Conservation (phyloP, 2,113 vertebrate species). For the Cranoglanis bouderius region DNA sequence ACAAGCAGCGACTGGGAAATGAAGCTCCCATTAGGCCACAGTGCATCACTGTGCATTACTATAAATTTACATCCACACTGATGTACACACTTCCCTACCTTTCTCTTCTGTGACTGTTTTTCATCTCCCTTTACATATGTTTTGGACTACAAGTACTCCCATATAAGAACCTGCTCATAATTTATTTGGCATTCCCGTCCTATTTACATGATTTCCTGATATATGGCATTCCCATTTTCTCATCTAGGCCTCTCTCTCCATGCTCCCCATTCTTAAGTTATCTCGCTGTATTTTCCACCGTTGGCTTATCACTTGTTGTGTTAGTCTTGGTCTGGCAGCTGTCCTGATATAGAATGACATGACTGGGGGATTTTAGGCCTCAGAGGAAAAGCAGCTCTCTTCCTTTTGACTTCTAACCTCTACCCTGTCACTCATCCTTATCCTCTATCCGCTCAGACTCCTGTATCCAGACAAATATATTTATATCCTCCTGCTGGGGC, state of each 20-base stretch:
- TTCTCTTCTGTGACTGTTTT: background rate
- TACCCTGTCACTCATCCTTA: conserved; percentile 23
- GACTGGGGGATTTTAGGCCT: background rate
- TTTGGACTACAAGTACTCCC: background rate
- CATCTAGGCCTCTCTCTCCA: background rate
- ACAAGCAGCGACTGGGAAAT: conserved; percentile 57
- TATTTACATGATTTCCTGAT: conserved; percentile 23
- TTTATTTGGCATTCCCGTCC: conserved; percentile 1
- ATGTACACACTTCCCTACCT: background rate
- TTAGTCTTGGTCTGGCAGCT: conserved; percentile 33
- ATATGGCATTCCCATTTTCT: conserved; percentile 13
- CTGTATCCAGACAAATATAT: conserved; percentile 32
- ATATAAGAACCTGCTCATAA: background rate
- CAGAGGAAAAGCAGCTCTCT: conserved; percentile 33
- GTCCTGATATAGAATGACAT: conserved; percentile 3
- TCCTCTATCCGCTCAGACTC: conserved; percentile 9
- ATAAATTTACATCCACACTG: conserved; percentile 46
- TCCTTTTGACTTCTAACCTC: conserved; percentile 41
- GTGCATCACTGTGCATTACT: background rate
- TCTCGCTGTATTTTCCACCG: conserved; percentile 24
- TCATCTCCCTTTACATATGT: background rate
- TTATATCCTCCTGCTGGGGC: conserved; percentile 7
- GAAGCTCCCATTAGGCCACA: conserved; percentile 44
- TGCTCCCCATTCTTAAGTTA: background rate
- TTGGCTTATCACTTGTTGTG: conserved; percentile 41